A percentile compares a stretch with the other conserved stretches of the same genome.
These are phyloP conservation scores for Labroides dimidiatus DNA, from an alignment of 2,797 vertebrate species.

Conservation along the genomic window DNA sequence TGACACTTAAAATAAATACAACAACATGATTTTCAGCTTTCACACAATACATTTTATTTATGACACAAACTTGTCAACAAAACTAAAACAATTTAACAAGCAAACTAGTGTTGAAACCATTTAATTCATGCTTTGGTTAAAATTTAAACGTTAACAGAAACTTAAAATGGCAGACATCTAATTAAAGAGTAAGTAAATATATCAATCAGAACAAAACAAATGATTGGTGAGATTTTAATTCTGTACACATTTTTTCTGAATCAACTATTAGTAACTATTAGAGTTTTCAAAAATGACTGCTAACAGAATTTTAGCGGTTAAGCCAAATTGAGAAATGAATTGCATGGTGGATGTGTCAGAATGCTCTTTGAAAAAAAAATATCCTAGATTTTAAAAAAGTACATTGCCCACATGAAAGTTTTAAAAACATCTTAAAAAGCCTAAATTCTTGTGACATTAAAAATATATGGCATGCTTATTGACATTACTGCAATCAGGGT, in stretches of 20 bases:
- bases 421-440: neutral
- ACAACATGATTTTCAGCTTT: too few relatives aligned
- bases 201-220: too few relatives aligned
- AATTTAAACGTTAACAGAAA: too few relatives aligned
- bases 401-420: neutral
- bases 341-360: neutral
- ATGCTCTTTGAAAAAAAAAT: neutral
- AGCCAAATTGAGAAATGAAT: neutral
- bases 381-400: neutral
- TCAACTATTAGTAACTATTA: too few relatives aligned
- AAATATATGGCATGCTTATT: neutral
- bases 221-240: too few relatives aligned
- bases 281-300: neutral
- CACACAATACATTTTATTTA: neutral
- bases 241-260: too few relatives aligned
- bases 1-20: neutral
- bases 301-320: neutral
- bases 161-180: too few relatives aligned
- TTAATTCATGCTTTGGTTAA: too few relatives aligned
- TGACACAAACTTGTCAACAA: neutral
- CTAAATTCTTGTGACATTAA: neutral
- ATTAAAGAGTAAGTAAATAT: too few relatives aligned
- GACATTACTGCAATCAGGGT: conserved; percentile 8
- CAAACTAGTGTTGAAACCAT: too few relatives aligned
- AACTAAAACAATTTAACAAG: too few relatives aligned